Evolutionary conservation across 2,797 vertebrate species (phyloP), one percentile per base, ranked within the genome.

Genomic region (Erethizon dorsatum): DNA sequence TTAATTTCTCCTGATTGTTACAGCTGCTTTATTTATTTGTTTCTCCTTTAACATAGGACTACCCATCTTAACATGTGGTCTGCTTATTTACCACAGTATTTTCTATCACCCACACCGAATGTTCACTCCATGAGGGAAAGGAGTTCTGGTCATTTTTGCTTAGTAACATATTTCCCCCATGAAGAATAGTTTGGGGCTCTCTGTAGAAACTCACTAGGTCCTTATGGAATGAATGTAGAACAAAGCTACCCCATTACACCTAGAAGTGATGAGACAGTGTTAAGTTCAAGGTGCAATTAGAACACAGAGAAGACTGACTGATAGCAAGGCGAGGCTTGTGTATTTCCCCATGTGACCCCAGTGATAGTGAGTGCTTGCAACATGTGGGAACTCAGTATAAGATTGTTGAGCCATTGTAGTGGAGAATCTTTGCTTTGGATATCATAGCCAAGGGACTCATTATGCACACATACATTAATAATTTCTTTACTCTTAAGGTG

Each of bases 91-190:
- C 77, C 31, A 87, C 28, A 31, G n/a, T 31, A 41, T 83, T 83
- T 94, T 79, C 37, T 91, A 11, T 63, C 15, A 83, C 17, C 8
- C 31, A 56, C 15, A 52, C 3, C 10, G 80, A 86, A 83, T 52
- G 6, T 78, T 79, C 65, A 6, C 2, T 94, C 31, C 26, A 8
- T 52, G 45, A 92, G 24, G 33, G 4, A 41, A 83, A 83, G 31
- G n/a, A 88, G 9, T 80, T 78, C 9, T 78, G 73, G 13, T 22
- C n/a, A 17, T 33, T 86, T 95, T 85, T 90, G n/a, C 92, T 85
- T 65, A 83, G 18, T 65, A 47, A 61, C 82, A 8, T 88, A 86
- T 57, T 82, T 26, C 6, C 20, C 6, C 6, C 41, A 24, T 41
- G n/a, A 83, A 83, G 63, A 89, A 63, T 1, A 75, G 20, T 31